Conservation (phyloP, 2,888 invertebrate genomes). For the Rapana venosa region DNA sequence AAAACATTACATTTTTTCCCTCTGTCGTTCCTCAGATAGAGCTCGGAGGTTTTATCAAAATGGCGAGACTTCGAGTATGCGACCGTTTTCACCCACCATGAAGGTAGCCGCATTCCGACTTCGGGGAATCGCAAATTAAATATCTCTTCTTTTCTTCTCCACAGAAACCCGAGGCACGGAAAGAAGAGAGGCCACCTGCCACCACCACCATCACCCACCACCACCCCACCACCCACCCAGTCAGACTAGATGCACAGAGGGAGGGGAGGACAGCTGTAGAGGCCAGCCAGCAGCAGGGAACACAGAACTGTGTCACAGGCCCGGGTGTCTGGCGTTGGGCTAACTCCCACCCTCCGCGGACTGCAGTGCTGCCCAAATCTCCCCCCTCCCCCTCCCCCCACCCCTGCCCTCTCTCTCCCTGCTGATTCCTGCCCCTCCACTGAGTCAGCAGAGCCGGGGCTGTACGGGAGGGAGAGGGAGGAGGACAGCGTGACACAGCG, state of each 20-base stretch:
- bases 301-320: not conserved
- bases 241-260: not conserved
- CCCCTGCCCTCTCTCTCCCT: not conserved
- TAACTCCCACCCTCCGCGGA: not conserved
- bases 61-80: not conserved
- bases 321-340: not conserved
- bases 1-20: too few species aligned
- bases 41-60: not conserved
- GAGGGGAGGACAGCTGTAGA: not conserved
- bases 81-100: not conserved
- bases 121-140: not conserved
- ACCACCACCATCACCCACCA: not conserved
- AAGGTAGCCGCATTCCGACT: not conserved
- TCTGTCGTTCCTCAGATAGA: too few species aligned
- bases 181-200: not conserved
- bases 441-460: not conserved
- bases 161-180: not conserved
- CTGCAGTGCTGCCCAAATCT: not conserved
- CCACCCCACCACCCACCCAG: not conserved
- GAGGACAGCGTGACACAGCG: not conserved
- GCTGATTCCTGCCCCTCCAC: not conserved
- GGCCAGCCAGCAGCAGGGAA: not conserved
- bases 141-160: not conserved
- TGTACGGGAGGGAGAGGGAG: too few species aligned
- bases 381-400: not conserved